Percentiles rank a stretch among this genome's conserved stretches.
phyloP scores from a whole-genome alignment of 1,140 invertebrate genomes.

The Microplitis demolitor region DNA sequence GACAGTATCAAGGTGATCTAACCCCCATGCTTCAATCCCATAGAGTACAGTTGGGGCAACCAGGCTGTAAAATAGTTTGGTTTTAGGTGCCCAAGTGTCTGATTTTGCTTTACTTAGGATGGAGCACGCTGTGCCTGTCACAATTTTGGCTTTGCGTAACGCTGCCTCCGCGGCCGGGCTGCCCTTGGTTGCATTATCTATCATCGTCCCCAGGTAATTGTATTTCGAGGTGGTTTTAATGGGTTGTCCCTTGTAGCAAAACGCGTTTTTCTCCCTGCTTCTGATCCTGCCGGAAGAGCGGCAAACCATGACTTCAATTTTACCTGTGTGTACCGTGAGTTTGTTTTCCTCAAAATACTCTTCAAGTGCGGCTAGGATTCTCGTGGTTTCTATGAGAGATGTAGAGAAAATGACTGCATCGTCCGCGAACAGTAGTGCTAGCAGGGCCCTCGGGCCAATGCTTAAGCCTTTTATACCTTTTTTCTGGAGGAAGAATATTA shows the following conservation, averaged over 20 bases:
- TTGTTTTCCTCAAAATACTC: conserved; percentile 27
- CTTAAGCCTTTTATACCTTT: conserved; percentile 11
- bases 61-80: too few relatives aligned
- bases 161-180: too few relatives aligned
- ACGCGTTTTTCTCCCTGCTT: not conserved
- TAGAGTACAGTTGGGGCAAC: too few relatives aligned
- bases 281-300: not conserved
- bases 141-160: too few relatives aligned
- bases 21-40: too few relatives aligned
- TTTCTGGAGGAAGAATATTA: conserved; percentile 15
- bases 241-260: not conserved
- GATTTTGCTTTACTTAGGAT: too few relatives aligned
- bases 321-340: conserved; percentile 31
- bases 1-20: too few relatives aligned
- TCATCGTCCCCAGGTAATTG: too few relatives aligned
- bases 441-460: conserved; percentile 8
- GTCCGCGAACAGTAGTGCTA: conserved; percentile 25
- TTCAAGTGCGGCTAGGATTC: not conserved
- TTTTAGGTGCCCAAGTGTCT: too few relatives aligned
- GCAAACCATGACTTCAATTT: conserved; percentile 35
- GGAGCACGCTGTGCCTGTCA: too few relatives aligned
- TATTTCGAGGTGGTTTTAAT: too few relatives aligned
- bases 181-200: too few relatives aligned
- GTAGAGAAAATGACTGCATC: conserved; percentile 27
- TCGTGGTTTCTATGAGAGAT: not conserved